These are phyloP conservation scores for Myiothlypis coronata DNA, from an alignment of 2,797 vertebrate genomes.

Conservation along the genomic window DNA sequence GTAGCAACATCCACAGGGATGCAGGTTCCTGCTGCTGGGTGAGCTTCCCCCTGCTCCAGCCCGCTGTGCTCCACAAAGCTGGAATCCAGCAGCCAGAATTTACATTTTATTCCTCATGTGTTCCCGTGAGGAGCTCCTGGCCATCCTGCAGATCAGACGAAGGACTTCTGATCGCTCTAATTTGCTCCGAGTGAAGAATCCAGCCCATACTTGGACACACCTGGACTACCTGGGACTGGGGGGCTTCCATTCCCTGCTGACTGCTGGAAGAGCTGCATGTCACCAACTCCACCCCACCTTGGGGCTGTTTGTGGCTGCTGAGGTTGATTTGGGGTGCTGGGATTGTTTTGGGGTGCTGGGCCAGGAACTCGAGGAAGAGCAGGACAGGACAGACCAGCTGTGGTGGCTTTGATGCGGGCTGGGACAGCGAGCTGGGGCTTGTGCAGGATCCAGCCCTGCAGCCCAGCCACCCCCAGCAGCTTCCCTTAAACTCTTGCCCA, in stretches of 20 bases:
- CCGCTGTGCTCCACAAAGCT: rapidly evolving
- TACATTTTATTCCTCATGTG: rapidly evolving
- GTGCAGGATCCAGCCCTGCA: neutral
- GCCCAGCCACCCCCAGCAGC: neutral
- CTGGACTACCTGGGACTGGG: rapidly evolving
- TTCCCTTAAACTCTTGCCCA: conserved; percentile 9
- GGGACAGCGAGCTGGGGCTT: neutral
- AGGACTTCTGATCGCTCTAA: neutral
- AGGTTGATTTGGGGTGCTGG: neutral
- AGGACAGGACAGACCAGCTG: rapidly evolving
- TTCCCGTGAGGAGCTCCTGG: neutral
- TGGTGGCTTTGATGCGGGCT: neutral
- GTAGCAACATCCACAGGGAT: neutral
- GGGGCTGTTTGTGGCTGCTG: neutral
- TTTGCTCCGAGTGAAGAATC: neutral
- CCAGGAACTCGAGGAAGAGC: neutral
- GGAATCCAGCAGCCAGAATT: neutral
- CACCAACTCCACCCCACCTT: rapidly evolving
- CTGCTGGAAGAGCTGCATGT: neutral
- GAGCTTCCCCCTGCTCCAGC: neutral
- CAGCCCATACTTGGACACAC: neutral
- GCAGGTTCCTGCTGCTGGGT: rapidly evolving
- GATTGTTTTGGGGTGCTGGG: neutral
- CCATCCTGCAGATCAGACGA: rapidly evolving
- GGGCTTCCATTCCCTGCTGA: rapidly evolving